Evolutionary conservation across 2,113 vertebrate genomes (phyloP).

Genomic region (Rhodinocichla rosea): DNA sequence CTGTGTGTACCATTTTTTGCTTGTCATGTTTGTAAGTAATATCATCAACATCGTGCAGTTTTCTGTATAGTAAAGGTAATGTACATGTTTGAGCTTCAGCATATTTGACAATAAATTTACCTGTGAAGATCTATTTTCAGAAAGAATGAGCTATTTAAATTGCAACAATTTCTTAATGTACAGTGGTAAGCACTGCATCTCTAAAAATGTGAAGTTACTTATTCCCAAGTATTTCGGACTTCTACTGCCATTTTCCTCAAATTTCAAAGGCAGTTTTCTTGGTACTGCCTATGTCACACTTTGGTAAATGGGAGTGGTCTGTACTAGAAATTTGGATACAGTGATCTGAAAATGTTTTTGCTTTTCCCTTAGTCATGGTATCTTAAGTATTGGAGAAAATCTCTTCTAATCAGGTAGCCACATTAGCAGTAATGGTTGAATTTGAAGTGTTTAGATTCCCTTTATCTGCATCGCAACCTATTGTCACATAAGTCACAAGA

Average conservation of each 20-base stretch:
- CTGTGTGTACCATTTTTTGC: background rate
- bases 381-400: background rate
- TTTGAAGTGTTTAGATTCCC: background rate
- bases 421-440: background rate
- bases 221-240: background rate
- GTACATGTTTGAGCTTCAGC: background rate
- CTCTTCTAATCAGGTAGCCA: background rate
- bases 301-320: background rate
- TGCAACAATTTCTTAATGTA: background rate
- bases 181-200: background rate
- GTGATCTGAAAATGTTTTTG: background rate
- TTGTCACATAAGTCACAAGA: background rate
- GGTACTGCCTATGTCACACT: background rate
- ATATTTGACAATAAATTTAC: background rate
- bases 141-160: background rate
- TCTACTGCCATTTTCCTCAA: background rate
- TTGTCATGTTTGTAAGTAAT: background rate
- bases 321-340: background rate
- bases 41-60: background rate
- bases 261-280: background rate
- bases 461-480: background rate
- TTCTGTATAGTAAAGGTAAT: background rate
- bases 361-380: background rate
- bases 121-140: background rate
- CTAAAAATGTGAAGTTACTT: background rate